phyloP scores from a whole-genome alignment of 2,888 invertebrate species.

The Hirtodrosophila alboralis region DNA sequence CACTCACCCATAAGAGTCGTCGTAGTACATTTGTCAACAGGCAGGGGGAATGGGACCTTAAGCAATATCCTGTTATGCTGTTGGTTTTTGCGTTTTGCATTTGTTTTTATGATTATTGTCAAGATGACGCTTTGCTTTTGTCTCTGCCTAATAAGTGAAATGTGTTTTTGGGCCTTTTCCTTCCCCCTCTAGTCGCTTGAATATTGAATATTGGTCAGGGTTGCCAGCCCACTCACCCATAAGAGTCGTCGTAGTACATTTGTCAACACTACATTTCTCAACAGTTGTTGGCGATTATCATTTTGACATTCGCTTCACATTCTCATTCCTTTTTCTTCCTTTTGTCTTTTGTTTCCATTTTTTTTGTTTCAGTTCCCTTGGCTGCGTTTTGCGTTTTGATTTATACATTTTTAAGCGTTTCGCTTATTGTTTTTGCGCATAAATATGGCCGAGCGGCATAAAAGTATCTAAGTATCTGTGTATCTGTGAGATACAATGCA shows the following conservation, averaged over 20 bases:
- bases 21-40: too few relatives aligned
- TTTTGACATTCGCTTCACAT: conserved; percentile 68
- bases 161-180: conserved; percentile 79
- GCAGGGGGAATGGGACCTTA: too few relatives aligned
- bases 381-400: conserved; percentile 71
- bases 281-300: conserved; percentile 83
- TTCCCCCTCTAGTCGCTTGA: conserved; percentile 1
- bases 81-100: conserved; percentile 69
- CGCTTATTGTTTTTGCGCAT: conserved; percentile 82
- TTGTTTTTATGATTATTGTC: conserved; percentile 81
- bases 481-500: conserved; percentile 62
- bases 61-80: conserved; percentile 26
- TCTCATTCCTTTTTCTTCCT: conserved; percentile 12
- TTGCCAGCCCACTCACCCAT: conserved; percentile 6
- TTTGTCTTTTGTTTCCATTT: conserved; percentile 12
- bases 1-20: too few relatives aligned
- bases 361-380: conserved; percentile 60
- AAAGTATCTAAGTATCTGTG: conserved; percentile 54
- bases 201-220: conserved; percentile 46
- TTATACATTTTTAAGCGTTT: conserved; percentile 82
- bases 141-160: conserved; percentile 74
- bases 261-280: conserved; percentile 69
- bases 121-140: conserved; percentile 47
- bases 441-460: conserved; percentile 55
- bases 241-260: conserved; percentile 65